Conservation (phyloP, 37 sponge, comb jelly and placozoan genomes). For the Crambe crambe region DNA sequence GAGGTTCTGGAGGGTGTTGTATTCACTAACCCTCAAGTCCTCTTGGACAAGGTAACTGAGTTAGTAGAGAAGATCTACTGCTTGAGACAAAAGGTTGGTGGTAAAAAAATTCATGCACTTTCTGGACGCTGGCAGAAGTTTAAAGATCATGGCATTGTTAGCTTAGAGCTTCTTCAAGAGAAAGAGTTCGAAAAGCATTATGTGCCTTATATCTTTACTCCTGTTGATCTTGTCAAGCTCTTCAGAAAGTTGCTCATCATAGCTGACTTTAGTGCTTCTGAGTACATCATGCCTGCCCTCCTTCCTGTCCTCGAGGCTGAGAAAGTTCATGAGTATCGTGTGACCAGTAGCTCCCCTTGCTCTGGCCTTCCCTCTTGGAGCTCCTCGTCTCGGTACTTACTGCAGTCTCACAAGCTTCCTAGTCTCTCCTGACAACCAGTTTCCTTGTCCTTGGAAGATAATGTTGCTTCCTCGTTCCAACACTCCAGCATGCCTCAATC, state of each 20-base stretch:
- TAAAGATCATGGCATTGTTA: constrained; percentile 4
- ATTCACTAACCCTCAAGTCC: constrained; percentile 4
- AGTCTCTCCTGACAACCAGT: background rate
- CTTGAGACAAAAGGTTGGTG: background rate
- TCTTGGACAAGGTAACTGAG: constrained; percentile 18
- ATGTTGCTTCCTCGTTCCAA: background rate
- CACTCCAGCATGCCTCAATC: constrained; percentile 6
- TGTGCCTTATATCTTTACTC: background rate
- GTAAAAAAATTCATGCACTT: background rate
- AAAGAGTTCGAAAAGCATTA: background rate
- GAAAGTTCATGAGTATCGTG: background rate
- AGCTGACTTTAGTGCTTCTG: background rate
- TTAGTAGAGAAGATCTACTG: background rate
- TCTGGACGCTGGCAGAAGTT: background rate
- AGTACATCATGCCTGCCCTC: constrained; percentile 17
- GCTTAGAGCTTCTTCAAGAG: background rate
- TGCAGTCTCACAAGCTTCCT: background rate
- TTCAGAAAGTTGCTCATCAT: constrained; percentile 5
- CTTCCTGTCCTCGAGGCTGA: background rate
- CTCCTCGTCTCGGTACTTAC: constrained; percentile 1
- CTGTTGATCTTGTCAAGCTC: background rate
- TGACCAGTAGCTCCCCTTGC: background rate
- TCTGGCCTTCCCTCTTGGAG: background rate
- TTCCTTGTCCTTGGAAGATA: constrained; percentile 20
- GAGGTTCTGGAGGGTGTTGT: constrained; percentile 10